phyloP scores from a whole-genome alignment of 2,797 vertebrate species.

The Melanotaenia pygmaea region DNA sequence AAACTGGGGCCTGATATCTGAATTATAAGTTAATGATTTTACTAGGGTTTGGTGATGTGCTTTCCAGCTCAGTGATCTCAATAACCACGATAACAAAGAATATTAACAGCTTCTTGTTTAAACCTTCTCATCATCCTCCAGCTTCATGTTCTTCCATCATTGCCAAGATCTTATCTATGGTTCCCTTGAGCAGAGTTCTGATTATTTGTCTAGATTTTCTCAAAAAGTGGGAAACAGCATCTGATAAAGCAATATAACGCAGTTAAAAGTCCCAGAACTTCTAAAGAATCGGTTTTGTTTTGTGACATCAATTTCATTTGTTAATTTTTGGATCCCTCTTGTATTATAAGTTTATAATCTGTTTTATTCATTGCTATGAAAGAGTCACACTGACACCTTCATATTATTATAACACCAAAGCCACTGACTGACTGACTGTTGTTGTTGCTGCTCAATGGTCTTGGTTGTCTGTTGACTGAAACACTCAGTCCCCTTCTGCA shows the following conservation, averaged over 20 bases:
- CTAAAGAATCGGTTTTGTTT: neutral
- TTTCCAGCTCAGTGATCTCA: neutral
- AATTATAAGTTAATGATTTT: neutral
- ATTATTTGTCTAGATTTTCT: neutral
- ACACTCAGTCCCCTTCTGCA: neutral
- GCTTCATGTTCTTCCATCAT: neutral
- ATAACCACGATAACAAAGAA: neutral
- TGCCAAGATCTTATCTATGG: neutral
- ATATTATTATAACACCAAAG: neutral
- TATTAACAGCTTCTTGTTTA: slow-evolving; percentile 4
- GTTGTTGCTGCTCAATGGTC: slow-evolving; percentile 14
- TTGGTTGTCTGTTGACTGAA: slow-evolving; percentile 26
- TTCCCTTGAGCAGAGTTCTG: neutral
- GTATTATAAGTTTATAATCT: neutral
- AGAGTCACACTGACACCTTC: neutral
- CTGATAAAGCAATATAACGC: neutral
- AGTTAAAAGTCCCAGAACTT: neutral
- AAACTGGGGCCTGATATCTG: neutral
- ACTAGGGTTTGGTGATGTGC: neutral
- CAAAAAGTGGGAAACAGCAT: neutral
- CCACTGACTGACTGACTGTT: slow-evolving; percentile 11
- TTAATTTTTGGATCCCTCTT: neutral
- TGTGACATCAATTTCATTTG: neutral
- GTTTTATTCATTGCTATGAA: neutral
- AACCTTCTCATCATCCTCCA: neutral